Evolutionary conservation across 2,888 invertebrate species (phyloP).

Genomic region (Sialis fuliginosa): DNA sequence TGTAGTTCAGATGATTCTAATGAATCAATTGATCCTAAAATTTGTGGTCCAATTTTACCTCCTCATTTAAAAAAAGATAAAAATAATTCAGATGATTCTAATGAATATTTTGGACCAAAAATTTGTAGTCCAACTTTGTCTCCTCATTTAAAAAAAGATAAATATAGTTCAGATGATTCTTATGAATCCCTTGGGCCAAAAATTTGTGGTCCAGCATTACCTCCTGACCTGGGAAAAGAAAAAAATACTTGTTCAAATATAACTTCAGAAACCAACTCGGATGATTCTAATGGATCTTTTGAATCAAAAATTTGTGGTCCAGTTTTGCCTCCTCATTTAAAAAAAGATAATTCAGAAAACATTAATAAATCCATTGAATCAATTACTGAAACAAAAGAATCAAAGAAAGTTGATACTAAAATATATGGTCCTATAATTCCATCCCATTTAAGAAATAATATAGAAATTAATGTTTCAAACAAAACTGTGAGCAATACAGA

Average conservation of each 20-base stretch:
- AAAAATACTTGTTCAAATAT: too few species aligned
- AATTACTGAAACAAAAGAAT: background rate
- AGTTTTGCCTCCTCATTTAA: conserved; percentile 15
- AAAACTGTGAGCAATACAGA: background rate
- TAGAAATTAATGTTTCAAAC: too few species aligned
- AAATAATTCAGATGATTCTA: too few species aligned
- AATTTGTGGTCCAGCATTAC: background rate
- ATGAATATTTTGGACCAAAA: too few species aligned
- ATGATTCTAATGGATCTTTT: too few species aligned
- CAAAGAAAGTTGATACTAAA: background rate
- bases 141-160: background rate
- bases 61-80: too few species aligned
- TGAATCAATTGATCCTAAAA: too few species aligned
- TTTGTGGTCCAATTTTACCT: too few species aligned
- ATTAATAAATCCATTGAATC: background rate
- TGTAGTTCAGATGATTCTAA: too few species aligned
- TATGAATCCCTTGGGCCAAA: background rate
- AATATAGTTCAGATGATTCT: background rate
- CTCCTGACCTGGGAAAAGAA: background rate
- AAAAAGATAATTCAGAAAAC: conserved; percentile 3
- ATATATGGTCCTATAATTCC: background rate
- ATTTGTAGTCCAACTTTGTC: too few species aligned
- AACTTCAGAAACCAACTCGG: too few species aligned
- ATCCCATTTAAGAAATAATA: background rate
- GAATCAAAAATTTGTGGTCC: conserved; percentile 12